Evolutionary conservation across 2,797 vertebrate genomes (phyloP).

Genomic region (Anguilla obscura): DNA sequence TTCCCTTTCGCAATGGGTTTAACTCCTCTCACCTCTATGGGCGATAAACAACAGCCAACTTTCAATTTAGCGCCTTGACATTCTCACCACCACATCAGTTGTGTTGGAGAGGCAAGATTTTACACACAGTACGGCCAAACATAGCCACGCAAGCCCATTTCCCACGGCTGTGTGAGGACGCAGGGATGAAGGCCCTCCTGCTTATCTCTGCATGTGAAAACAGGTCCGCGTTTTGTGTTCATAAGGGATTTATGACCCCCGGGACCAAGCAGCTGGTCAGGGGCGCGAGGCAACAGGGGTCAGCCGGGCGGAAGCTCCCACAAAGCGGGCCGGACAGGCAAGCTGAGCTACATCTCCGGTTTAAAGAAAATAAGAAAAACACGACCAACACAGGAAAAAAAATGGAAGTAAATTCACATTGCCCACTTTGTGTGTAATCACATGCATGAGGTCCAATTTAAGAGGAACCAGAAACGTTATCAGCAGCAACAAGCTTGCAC

Average conservation of each 20-base stretch:
- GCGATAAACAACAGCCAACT: not conserved
- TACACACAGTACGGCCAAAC: not conserved
- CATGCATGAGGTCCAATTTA: not conserved
- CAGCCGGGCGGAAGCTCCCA: not conserved
- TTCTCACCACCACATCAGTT: not conserved
- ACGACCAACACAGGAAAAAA: not conserved
- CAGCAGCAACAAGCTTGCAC: not conserved
- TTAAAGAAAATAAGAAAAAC: not conserved
- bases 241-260: slow-evolving; percentile 20
- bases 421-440: slow-evolving; percentile 3
- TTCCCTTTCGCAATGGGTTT: not conserved
- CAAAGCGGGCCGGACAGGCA: not conserved
- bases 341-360: not conserved
- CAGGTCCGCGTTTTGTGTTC: slow-evolving; percentile 8
- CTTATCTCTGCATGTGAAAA: slow-evolving; percentile 21
- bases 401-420: not conserved
- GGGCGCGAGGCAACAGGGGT: not conserved
- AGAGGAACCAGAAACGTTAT: not conserved
- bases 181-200: not conserved
- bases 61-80: not conserved
- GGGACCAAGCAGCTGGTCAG: not conserved
- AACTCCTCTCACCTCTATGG: slow-evolving; percentile 1
- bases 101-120: not conserved
- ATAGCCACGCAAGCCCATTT: not conserved
- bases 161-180: slow-evolving; percentile 11